phyloP scores from a whole-genome alignment of 2,888 invertebrate genomes.

The Pimpla rufipes region DNA sequence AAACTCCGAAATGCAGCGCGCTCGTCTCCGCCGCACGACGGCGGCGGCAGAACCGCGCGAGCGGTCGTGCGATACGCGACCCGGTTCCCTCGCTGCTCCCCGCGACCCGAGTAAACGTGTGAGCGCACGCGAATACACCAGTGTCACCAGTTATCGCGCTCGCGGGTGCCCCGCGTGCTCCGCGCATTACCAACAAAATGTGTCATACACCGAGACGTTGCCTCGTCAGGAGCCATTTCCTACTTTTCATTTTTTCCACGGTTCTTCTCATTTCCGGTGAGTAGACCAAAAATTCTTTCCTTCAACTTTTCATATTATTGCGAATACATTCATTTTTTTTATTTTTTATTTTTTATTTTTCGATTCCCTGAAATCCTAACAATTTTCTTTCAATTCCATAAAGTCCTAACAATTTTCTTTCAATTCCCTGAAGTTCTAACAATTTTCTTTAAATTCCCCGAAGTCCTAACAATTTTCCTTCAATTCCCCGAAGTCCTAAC shows the following conservation, averaged over 20 bases:
- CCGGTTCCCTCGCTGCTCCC: conserved; percentile 22
- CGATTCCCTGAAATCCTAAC: too few species aligned
- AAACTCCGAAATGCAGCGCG: conserved; percentile 75
- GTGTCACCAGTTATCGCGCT: conserved; percentile 45
- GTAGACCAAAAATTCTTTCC: conserved; percentile 60
- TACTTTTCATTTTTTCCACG: conserved; percentile 69
- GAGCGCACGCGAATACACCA: too few species aligned
- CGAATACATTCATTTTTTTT: not conserved
- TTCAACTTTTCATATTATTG: not conserved
- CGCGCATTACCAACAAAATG: conserved; percentile 39
- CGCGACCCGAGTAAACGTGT: too few species aligned
- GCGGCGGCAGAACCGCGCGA: conserved; percentile 81
- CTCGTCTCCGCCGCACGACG: conserved; percentile 65
- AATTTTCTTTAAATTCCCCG: too few species aligned
- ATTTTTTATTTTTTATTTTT: too few species aligned
- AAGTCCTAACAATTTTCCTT: too few species aligned
- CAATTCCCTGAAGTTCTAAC: too few species aligned
- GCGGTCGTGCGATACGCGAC: conserved; percentile 80
- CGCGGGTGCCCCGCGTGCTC: conserved; percentile 45
- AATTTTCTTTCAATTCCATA: too few species aligned
- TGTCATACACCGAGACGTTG: conserved; percentile 28
- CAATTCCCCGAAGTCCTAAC: too few species aligned
- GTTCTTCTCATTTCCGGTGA: conserved; percentile 74
- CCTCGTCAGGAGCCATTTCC: conserved; percentile 60
- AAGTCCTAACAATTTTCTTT: too few species aligned